phyloP scores from a whole-genome alignment of 2,797 vertebrate genomes.

The Cossypha heuglini region DNA sequence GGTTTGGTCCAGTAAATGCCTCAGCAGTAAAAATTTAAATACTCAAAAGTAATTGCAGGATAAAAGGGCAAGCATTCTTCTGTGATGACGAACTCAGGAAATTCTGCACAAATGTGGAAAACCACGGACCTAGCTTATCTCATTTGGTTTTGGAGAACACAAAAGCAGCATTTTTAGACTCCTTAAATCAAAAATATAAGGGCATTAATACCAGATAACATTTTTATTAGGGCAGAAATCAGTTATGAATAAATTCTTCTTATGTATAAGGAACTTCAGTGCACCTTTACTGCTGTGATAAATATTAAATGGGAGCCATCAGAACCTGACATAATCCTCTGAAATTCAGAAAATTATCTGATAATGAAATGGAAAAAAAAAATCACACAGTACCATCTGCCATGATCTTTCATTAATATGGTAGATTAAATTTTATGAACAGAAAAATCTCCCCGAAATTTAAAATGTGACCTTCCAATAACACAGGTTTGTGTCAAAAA shows the following conservation, averaged over 20 bases:
- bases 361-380: neutral
- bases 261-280: neutral
- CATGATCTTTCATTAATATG: conserved; percentile 14
- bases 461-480: conserved; percentile 22
- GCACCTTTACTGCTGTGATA: neutral
- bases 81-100: neutral
- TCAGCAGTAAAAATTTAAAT: neutral
- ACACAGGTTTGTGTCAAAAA: neutral
- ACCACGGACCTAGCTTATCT: neutral
- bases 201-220: neutral
- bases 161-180: neutral
- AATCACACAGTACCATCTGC: neutral
- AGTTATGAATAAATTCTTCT: neutral
- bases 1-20: neutral
- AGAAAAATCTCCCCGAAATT: neutral
- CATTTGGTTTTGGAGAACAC: neutral
- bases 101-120: neutral
- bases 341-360: conserved; percentile 27
- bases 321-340: neutral
- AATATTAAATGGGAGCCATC: conserved; percentile 5
- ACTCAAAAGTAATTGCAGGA: neutral
- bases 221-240: neutral
- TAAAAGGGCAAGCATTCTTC: neutral
- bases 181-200: neutral
- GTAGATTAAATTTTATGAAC: neutral